Conservation (phyloP, 2,888 invertebrate species). For the Callimorpha dominula region DNA sequence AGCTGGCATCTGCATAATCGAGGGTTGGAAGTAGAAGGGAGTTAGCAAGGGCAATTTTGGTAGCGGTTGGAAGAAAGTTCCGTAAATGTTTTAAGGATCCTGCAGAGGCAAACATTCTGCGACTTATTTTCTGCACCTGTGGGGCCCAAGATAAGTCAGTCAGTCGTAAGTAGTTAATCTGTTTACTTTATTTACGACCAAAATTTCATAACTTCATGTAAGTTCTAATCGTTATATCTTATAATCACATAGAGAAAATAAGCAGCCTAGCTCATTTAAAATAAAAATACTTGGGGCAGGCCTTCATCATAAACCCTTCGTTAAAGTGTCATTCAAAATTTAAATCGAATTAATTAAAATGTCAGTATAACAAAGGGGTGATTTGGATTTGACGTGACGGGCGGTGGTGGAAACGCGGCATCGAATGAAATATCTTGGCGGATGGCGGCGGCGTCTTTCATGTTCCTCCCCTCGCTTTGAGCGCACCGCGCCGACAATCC, state of each 20-base stretch:
- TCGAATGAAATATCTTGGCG: constrained; percentile 71
- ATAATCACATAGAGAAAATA: background rate
- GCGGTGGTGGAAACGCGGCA: constrained; percentile 75
- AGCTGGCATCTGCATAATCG: too few species aligned
- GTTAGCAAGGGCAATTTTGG: too few species aligned
- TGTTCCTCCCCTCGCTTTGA: constrained; percentile 82
- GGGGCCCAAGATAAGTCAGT: too few species aligned
- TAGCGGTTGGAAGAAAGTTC: too few species aligned
- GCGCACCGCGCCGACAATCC: constrained; percentile 84
- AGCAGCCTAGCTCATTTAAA: background rate
- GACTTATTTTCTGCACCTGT: too few species aligned
- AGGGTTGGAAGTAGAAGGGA: too few species aligned
- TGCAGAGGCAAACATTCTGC: too few species aligned
- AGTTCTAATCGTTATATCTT: background rate
- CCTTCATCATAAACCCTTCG: constrained; percentile 70
- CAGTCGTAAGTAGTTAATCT: too few species aligned
- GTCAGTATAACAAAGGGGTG: constrained; percentile 72
- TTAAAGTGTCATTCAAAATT: constrained; percentile 69
- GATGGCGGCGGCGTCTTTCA: constrained; percentile 80
- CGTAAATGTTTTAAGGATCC: too few species aligned
- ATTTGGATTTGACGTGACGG: constrained; percentile 70
- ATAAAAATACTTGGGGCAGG: constrained; percentile 23
- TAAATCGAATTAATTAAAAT: constrained; percentile 80
- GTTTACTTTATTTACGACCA: too few species aligned
- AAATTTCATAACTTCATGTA: background rate